Base-by-base conservation (phyloP, 2,888 invertebrate genomes). In the Euphydryas editha region DNA sequence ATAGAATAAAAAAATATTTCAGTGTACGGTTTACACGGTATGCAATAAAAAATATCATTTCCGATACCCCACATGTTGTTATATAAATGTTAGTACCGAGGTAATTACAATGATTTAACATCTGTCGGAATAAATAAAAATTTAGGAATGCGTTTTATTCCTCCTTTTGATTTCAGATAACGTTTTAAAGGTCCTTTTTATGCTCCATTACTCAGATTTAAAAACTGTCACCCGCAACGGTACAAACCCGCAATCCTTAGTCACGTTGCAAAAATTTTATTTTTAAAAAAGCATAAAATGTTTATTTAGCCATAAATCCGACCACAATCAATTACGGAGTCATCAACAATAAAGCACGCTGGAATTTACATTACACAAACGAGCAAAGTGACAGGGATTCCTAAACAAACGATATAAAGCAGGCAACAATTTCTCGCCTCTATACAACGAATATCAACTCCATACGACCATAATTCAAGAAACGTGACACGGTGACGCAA, bases 321-420 rank as follows among this genome's bases (percentile, higher is more conserved):
- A 72, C 70, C 75, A 77, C 79, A 88, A 88, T 90, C 87, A 89
- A 87, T 88, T 87, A 87, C 82, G 51, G 71, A 78, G 75, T 81
- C 83, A 76, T 79, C 77, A 82, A 83, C 87, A 86, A 88, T 88
- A 90, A 88, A 85, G 82, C 85, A 85, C 78, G 81, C 76, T 78
- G 81, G 83, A 84, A 86, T 88, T 84, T 86, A 86, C 84, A 84
- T 87, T 86, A 85, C 81, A 84, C 81, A 83, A 80, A 82, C 79
- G 73, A 73, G 74, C 77, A 83, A 66, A 59, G 81, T 82, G 86
- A 88, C 86, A 85, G 79, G 80, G 83, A 82, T 82, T 85, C 85
- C 85, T 83, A 84, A 85, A 85, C 84, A 84, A 86, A 86, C 82
- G 82, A 85, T 85, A 84, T 87, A 88, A 89, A 86, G 84, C 78